Conservation (phyloP, 2,113 vertebrate species). For the Holacanthus passer region DNA sequence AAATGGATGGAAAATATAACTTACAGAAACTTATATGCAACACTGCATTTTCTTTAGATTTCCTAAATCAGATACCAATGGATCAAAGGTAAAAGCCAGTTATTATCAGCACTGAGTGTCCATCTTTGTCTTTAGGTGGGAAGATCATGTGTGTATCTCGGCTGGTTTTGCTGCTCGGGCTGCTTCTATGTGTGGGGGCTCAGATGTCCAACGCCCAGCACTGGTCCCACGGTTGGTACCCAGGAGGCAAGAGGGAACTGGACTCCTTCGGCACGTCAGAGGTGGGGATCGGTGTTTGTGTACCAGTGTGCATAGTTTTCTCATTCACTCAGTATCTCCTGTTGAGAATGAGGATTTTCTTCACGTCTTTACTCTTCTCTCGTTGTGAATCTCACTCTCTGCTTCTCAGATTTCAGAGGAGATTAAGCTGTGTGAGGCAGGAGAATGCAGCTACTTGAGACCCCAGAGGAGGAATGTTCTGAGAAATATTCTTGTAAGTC, state of each 20-base stretch:
- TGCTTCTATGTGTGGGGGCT: constrained; percentile 81
- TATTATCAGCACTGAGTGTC: not conserved
- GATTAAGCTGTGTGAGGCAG: constrained; percentile 82
- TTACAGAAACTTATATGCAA: not conserved
- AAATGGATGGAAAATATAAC: not conserved
- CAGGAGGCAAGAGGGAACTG: constrained; percentile 88
- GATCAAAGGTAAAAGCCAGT: not conserved
- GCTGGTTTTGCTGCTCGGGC: constrained; percentile 83
- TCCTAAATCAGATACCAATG: not conserved
- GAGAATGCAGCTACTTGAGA: constrained; percentile 85
- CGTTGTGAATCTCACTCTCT: not conserved
- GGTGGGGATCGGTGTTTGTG: constrained; percentile 71
- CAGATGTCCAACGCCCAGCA: constrained; percentile 86
- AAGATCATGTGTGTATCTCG: constrained; percentile 78
- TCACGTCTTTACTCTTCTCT: not conserved
- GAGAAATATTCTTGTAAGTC: constrained; percentile 85
- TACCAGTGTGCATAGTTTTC: not conserved
- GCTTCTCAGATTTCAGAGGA: constrained; percentile 82
- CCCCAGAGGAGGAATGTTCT: constrained; percentile 82
- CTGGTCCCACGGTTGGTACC: constrained; percentile 93
- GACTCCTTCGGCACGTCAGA: constrained; percentile 76
- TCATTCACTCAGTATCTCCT: not conserved
- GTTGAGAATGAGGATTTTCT: not conserved
- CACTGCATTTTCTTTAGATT: not conserved
- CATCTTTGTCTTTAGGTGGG: constrained; percentile 35